These are phyloP conservation scores for Cataglyphis albicans DNA, from an alignment of 2,888 invertebrate genomes.

Conservation along the genomic window DNA sequence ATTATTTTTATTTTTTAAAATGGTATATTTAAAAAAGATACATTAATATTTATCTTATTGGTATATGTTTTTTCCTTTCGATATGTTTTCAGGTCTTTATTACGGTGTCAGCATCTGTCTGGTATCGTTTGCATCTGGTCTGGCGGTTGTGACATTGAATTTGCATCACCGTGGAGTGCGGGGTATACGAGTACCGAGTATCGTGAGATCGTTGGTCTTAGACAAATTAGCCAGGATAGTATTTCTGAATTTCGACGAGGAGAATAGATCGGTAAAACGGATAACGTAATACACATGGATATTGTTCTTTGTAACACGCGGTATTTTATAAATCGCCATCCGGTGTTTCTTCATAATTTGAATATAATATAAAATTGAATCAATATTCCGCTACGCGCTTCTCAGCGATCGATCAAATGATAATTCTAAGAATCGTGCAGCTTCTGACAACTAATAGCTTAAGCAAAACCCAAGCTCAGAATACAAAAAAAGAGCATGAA, in stretches of 20 bases:
- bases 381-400: slow-evolving; percentile 11
- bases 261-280: slow-evolving; percentile 73
- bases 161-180: slow-evolving; percentile 94
- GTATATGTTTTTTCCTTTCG: neutral
- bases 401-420: slow-evolving; percentile 19
- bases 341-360: neutral
- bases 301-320: slow-evolving; percentile 29
- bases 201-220: slow-evolving; percentile 91
- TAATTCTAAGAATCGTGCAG: slow-evolving; percentile 10
- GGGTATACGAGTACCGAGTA: slow-evolving; percentile 92
- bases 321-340: slow-evolving; percentile 3
- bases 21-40: neutral
- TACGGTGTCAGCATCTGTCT: slow-evolving; percentile 94
- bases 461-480: neutral
- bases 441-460: slow-evolving; percentile 4
- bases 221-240: slow-evolving; percentile 91
- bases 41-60: slow-evolving; percentile 6
- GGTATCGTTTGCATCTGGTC: slow-evolving; percentile 92
- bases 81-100: slow-evolving; percentile 89
- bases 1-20: neutral
- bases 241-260: slow-evolving; percentile 90
- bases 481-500: neutral
- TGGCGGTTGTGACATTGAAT: slow-evolving; percentile 94
- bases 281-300: slow-evolving; percentile 46
- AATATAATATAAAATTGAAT: slow-evolving; percentile 38